Evolutionary conservation across 2,113 vertebrate genomes (phyloP).

Genomic region (Emydocephalus ijimae): DNA sequence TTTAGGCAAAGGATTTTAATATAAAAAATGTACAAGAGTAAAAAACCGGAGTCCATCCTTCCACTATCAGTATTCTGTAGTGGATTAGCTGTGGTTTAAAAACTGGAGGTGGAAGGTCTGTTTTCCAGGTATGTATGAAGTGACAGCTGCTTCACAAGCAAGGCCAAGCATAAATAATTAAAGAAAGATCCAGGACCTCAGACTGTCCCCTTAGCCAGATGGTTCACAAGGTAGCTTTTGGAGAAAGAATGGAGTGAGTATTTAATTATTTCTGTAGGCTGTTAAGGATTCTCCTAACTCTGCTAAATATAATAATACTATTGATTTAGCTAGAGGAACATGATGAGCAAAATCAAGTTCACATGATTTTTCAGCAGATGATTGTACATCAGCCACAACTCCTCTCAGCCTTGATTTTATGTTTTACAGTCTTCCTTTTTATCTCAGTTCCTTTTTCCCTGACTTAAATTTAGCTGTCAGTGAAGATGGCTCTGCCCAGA

Average conservation of each 20-base stretch:
- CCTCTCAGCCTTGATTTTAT: neutral
- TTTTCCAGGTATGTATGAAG: neutral
- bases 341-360: neutral
- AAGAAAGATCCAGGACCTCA: conserved; percentile 6
- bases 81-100: neutral
- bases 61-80: too few relatives aligned
- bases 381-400: neutral
- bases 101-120: neutral
- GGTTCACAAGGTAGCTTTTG: neutral
- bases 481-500: neutral
- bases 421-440: neutral
- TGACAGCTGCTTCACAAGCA: conserved; percentile 7
- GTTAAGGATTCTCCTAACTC: conserved; percentile 12
- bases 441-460: neutral
- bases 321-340: conserved; percentile 1
- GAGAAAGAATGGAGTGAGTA: neutral
- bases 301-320: neutral
- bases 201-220: conserved; percentile 5
- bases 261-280: conserved; percentile 9
- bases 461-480: neutral
- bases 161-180: conserved; percentile 8
- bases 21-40: neutral
- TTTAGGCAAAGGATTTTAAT: neutral
- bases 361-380: conserved; percentile 2
- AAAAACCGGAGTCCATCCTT: neutral